Evolutionary conservation across 1,140 invertebrate genomes (phyloP), one percentile per base, ranked within the genome.

Genomic region (Eriosoma lanigerum): DNA sequence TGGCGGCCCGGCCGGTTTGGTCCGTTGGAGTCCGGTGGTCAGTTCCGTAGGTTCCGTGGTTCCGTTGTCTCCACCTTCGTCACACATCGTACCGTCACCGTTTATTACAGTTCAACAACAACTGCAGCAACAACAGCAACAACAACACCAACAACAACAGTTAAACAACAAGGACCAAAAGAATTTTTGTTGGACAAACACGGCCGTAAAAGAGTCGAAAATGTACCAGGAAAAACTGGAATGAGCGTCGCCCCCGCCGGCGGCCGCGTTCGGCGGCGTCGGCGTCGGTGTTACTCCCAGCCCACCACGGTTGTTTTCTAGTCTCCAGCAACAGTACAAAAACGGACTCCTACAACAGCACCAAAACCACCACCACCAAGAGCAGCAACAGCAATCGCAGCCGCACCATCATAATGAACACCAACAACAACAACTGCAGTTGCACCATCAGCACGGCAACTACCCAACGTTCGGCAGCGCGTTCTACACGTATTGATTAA

Each of bases 1-100:
- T 85, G 85, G 86, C 87, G 88, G 87, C 87, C 87, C 86, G 19
- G 66, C 64, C 52, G 80, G 66, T 9, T 32, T 58, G 26, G 80
- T 72, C 66, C 54, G 75, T 0, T 78, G 75, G 75, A 78, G 75
- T 15, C 75, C 75, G 24, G 75, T 48, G 32, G 75, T 78, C 24
- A 76, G 73, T 58, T 87, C 87, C 86, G 85, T 87, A 87, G 86
- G 85, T 83, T 75, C 83, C 24, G 75, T 78, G 17, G 54, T 78
- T 0, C 75, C 75, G 1, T 9, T 62, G 52, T 70, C 78, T 12
- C 78, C 78, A 19, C 78, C 78, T 48, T 46, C 56, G 54, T 80
- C 76, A 38, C 62, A 50, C 24, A 58, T 50, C 21, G 44, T 24
- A 5, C 8, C 73, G 54, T 78, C 54, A n/a, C 38, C 54, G 75